These are phyloP conservation scores for Micropoecilia bifurca DNA, from an alignment of 2,797 vertebrate genomes.

Conservation along the genomic window DNA sequence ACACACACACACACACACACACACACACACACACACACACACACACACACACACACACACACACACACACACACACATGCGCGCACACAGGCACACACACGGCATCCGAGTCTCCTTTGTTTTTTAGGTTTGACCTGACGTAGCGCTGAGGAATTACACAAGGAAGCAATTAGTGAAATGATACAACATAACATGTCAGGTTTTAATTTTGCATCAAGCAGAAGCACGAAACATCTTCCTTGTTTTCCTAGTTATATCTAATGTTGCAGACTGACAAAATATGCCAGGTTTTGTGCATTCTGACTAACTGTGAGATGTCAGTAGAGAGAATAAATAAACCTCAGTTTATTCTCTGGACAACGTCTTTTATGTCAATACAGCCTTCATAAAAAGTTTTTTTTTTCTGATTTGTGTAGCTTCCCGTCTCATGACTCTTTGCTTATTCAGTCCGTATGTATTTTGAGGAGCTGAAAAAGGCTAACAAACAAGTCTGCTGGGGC, in stretches of 20 bases:
- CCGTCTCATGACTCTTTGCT: neutral
- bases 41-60: neutral
- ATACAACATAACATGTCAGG: neutral
- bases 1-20: neutral
- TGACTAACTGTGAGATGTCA: neutral
- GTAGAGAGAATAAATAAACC: neutral
- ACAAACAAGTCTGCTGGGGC: neutral
- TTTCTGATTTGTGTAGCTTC: neutral
- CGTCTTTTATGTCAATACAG: neutral
- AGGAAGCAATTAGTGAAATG: neutral
- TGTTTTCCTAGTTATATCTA: neutral
- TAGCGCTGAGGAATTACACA: neutral
- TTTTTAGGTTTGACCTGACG: constrained; percentile 1
- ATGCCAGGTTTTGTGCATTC: neutral
- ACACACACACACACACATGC: neutral
- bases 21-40: neutral
- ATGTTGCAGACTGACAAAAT: neutral
- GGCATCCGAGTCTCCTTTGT: constrained; percentile 15
- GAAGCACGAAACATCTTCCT: neutral
- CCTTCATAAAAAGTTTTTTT: neutral
- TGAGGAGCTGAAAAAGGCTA: neutral
- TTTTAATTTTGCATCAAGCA: neutral
- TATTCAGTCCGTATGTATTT: neutral
- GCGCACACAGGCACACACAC: neutral
- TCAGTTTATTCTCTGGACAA: neutral